Base-by-base conservation (phyloP, 2,888 invertebrate genomes). In the Amphimallon solstitiale region DNA sequence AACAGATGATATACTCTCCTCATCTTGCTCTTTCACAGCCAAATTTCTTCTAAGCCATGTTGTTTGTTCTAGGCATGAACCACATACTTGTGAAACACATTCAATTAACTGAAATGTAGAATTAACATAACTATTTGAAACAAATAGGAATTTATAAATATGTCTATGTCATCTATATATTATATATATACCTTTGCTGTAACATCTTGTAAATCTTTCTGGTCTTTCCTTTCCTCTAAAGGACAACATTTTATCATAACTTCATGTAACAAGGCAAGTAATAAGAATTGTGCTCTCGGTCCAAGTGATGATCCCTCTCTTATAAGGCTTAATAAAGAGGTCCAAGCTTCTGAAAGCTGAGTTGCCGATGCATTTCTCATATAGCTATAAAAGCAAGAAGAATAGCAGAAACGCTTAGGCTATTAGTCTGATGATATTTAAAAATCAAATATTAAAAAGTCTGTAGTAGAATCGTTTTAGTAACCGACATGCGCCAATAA, bases 21-120 rank as follows among this genome's bases (percentile, higher is more conserved):
- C 85, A 68, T 90, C 89, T 75, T 90, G 90, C 76, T 90, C 90
- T 67, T 91, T 89, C 1, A 94, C 94, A 51, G 93, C 92, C 68
- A 93, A 85, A 81, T 92, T 93, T 71, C 92, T 85, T 68, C 93
- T 83, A 56, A 95, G 81, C 95, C 95, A 96, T 0, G 94, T 94
- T 0, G 94, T 94, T 81, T 94, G 93, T 78, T 94, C 94, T 71
- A 95, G 84, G 74, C 93, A 92, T n/a, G 94, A 91, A n/a, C 93
- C 94, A 5, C 94, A 94, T 37, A 95, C 91, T 81, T 88, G 88
- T 3, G 92, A 92, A 65, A 93, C 88, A 2, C 91, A 90, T 78
- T 95, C 95, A 40, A 95, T 88, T 61, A 95, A 82, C 83, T 88
- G 71, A 40, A 80, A 79, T n/a, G 38, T 12, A 10, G 10, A 10